Evolutionary conservation across 2,797 vertebrate genomes (phyloP).

Genomic region (Caiman crocodilus): DNA sequence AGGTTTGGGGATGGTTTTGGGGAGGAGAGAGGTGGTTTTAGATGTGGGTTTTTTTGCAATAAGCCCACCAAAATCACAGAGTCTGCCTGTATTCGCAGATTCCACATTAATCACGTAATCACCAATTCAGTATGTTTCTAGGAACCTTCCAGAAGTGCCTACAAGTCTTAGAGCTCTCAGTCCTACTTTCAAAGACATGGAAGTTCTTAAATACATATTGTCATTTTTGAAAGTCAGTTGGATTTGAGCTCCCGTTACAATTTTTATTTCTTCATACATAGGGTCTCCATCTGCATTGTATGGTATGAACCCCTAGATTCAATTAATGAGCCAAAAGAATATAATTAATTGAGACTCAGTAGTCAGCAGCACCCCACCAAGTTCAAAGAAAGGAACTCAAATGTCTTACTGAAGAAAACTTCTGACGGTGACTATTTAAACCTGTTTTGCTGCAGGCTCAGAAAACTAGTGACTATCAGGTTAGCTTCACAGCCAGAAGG

Average conservation of each 20-base stretch:
- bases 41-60: no score
- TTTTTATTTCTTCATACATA: background rate
- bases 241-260: slow-evolving; percentile 27
- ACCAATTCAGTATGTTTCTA: no score
- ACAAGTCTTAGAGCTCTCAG: background rate
- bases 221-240: background rate
- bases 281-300: background rate
- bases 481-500: slow-evolving; percentile 4
- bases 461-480: background rate
- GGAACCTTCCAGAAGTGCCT: background rate
- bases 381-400: slow-evolving; percentile 40
- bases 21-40: no score
- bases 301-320: slow-evolving; percentile 11
- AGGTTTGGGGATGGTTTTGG: no score
- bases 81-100: no score
- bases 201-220: background rate
- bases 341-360: slow-evolving; percentile 58
- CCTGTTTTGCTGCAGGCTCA: background rate
- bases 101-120: no score
- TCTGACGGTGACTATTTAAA: slow-evolving; percentile 38
- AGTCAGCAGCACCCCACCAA: slow-evolving; percentile 31
- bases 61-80: no score
- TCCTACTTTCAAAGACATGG: background rate
- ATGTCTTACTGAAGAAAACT: background rate
- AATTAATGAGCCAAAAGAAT: slow-evolving; percentile 56